A percentile compares a stretch with the other conserved stretches of the same genome.
Conservation (phyloP, 2,888 invertebrate species). For the Theretra japonica region DNA sequence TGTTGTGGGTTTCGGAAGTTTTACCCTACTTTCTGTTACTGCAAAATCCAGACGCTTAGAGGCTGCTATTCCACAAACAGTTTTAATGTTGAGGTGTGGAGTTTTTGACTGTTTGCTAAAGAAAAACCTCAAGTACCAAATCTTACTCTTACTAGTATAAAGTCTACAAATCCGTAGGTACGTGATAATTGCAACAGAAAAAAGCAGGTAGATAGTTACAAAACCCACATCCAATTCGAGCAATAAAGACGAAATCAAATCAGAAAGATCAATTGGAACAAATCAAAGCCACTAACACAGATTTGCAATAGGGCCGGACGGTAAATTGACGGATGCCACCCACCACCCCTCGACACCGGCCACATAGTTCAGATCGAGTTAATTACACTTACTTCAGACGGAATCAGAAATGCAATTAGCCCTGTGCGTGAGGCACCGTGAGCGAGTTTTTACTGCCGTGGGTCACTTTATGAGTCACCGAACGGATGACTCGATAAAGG, state of each 20-base stretch:
- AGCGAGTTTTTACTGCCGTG: constrained; percentile 27
- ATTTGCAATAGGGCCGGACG: constrained; percentile 15
- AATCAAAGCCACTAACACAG: constrained; percentile 4
- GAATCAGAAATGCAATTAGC: constrained; percentile 80
- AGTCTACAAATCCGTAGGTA: too few species aligned
- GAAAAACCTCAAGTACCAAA: too few species aligned
- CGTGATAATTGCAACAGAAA: too few species aligned
- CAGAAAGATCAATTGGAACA: neutral
- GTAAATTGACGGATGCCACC: constrained; percentile 21
- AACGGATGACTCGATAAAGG: constrained; percentile 27
- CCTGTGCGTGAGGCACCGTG: constrained; percentile 60
- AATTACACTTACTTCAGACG: constrained; percentile 74
- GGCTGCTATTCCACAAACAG: too few species aligned
- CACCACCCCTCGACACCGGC: constrained; percentile 15
- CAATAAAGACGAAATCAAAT: constrained; percentile 8
- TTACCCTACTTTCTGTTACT: too few species aligned
- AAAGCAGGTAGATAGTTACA: too few species aligned
- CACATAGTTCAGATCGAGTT: constrained; percentile 55
- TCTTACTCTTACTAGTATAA: too few species aligned
- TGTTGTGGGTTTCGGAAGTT: too few species aligned
- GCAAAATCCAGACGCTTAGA: too few species aligned
- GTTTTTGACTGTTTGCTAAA: too few species aligned
- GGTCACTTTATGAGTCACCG: constrained; percentile 26
- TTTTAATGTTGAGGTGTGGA: too few species aligned
- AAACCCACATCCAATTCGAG: neutral